These are phyloP conservation scores for Meda fulgida DNA, from an alignment of 2,797 vertebrate genomes.

Conservation along the genomic window DNA sequence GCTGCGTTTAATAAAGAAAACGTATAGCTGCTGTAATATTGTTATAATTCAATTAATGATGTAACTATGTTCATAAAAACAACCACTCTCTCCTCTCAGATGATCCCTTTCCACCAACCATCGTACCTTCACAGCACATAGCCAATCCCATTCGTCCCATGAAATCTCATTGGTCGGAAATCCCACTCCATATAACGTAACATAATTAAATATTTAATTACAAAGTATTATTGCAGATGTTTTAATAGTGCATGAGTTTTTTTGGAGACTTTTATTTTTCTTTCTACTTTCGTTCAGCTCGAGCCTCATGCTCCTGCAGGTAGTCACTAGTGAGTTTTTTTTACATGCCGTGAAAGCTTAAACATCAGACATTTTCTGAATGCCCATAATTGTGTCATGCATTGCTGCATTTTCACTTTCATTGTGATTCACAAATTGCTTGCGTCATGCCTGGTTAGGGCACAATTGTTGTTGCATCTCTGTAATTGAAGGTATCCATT, in stretches of 20 bases:
- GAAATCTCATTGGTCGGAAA: slow-evolving; percentile 1
- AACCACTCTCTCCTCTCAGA: not conserved
- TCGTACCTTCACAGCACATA: not conserved
- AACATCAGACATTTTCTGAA: not conserved
- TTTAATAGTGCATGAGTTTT: not conserved
- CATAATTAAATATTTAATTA: not conserved
- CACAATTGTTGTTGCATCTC: not conserved
- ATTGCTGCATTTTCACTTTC: not conserved
- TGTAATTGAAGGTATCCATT: not conserved
- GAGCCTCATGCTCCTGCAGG: not conserved
- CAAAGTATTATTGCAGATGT: not conserved
- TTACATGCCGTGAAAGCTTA: not conserved
- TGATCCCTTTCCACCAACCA: not conserved
- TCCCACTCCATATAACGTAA: not conserved
- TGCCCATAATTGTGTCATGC: not conserved
- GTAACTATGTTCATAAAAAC: no score
- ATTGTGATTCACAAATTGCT: not conserved
- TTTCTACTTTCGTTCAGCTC: no score
- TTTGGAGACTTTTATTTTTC: not conserved
- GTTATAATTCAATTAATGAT: not conserved
- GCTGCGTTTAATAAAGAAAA: not conserved
- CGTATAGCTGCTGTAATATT: not conserved
- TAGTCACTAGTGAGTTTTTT: not conserved
- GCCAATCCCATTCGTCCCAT: no score
- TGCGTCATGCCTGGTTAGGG: not conserved